Evolutionary conservation across 2,113 vertebrate species (phyloP).

Genomic region (Pituophis catenifer): DNA sequence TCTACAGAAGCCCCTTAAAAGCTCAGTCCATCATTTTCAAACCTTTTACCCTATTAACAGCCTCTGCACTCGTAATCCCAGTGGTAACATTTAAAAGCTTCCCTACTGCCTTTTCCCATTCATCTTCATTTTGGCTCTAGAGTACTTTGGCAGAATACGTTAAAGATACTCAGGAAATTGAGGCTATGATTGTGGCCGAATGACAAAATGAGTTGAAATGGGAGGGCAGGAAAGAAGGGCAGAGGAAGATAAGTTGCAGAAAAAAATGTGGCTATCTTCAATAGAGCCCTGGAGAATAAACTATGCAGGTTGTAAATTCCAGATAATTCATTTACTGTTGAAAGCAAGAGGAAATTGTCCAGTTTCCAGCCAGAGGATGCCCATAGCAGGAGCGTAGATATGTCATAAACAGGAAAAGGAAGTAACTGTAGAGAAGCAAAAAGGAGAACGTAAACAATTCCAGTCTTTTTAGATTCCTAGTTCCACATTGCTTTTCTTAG

Average conservation of each 20-base stretch:
- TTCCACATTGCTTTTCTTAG: neutral
- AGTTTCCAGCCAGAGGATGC: neutral
- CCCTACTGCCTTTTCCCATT: neutral
- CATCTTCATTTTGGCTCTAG: neutral
- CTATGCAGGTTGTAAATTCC: neutral
- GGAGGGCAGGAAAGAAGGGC: neutral
- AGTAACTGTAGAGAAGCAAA: neutral
- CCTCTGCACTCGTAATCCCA: neutral
- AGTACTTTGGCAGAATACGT: neutral
- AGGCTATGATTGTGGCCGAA: neutral
- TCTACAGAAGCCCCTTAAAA: neutral
- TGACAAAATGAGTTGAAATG: neutral
- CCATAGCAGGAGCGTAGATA: neutral
- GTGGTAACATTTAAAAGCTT: constrained; percentile 5
- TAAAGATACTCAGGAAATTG: constrained; percentile 12
- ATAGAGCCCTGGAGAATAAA: neutral
- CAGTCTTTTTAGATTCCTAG: neutral
- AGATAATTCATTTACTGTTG: neutral
- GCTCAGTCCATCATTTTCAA: neutral
- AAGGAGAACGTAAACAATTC: neutral
- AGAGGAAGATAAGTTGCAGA: neutral
- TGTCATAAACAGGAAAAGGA: neutral
- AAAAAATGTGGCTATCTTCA: neutral
- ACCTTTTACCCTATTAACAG: neutral
- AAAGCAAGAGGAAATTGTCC: neutral